phyloP scores from a whole-genome alignment of 1,140 invertebrate species.

The Drosophila seguyi region DNA sequence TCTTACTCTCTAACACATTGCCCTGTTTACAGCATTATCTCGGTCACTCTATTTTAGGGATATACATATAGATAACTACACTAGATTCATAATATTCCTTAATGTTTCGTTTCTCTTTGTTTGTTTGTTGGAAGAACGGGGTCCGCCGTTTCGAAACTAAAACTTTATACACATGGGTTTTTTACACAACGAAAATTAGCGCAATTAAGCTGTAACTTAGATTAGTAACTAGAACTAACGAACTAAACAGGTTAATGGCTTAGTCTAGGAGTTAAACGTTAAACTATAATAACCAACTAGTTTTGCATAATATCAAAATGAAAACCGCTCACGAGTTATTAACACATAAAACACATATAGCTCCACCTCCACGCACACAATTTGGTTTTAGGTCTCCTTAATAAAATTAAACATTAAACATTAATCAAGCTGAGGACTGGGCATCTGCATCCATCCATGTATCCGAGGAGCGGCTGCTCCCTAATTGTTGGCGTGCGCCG shows the following conservation, averaged over 20 bases:
- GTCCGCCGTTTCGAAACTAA: constrained; percentile 55
- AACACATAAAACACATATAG: constrained; percentile 47
- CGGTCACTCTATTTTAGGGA: constrained; percentile 54
- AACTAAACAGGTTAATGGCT: constrained; percentile 44
- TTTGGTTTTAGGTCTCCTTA: constrained; percentile 36
- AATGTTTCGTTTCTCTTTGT: constrained; percentile 35
- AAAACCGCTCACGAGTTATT: constrained; percentile 49
- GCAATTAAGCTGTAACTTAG: constrained; percentile 33
- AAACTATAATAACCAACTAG: constrained; percentile 43
- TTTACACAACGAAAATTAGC: constrained; percentile 52
- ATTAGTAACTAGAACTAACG: constrained; percentile 36
- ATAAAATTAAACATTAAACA: constrained; percentile 31
- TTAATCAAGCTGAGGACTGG: constrained; percentile 29
- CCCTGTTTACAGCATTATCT: constrained; percentile 66
- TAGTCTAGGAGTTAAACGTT: constrained; percentile 40
- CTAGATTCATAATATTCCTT: constrained; percentile 57
- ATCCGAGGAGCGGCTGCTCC: constrained; percentile 39
- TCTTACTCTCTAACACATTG: constrained; percentile 61
- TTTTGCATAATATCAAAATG: constrained; percentile 58
- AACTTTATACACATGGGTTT: constrained; percentile 68
- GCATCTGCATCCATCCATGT: constrained; percentile 18
- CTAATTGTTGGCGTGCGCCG: constrained; percentile 58
- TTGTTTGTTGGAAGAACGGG: constrained; percentile 56
- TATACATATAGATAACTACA: constrained; percentile 62
- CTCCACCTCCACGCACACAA: constrained; percentile 19